A percentile compares a stretch with the other conserved stretches of the same genome.
Evolutionary conservation across 2,113 vertebrate species (phyloP).

Genomic region (Pterophyllum scalare): DNA sequence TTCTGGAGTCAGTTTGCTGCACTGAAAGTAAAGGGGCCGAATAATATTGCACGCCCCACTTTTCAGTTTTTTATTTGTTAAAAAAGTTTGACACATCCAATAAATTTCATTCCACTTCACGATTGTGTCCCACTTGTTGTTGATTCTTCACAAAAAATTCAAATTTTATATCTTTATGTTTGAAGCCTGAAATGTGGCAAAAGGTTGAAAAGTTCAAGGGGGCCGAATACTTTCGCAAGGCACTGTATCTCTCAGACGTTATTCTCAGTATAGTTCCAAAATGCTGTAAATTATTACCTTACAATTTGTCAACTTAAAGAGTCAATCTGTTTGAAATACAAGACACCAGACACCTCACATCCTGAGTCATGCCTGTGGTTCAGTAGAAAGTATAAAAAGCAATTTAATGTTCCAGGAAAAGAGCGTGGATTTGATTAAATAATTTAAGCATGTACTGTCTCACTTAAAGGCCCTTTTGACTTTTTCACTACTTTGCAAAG

Average conservation of each 20-base stretch:
- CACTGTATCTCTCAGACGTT: not conserved
- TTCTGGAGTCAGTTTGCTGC: too few relatives aligned
- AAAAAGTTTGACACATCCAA: too few relatives aligned
- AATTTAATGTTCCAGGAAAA: not conserved
- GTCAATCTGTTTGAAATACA: not conserved
- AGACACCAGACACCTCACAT: not conserved
- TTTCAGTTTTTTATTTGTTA: too few relatives aligned
- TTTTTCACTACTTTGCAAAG: constrained; percentile 5
- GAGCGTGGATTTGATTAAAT: not conserved
- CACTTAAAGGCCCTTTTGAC: not conserved
- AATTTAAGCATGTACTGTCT: not conserved
- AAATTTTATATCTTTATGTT: too few relatives aligned
- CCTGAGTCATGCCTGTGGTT: not conserved
- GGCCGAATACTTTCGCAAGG: too few relatives aligned
- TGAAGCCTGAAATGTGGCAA: too few relatives aligned
- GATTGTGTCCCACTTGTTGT: too few relatives aligned
- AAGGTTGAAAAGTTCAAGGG: too few relatives aligned
- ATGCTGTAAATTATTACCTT: not conserved
- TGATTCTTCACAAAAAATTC: too few relatives aligned
- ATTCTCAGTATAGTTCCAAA: not conserved
- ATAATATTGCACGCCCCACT: too few relatives aligned
- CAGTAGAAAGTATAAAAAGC: not conserved
- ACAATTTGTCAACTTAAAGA: not conserved
- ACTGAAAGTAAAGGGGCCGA: too few relatives aligned
- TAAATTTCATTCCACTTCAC: too few relatives aligned